A percentile compares a stretch with the other conserved stretches of the same genome.
Evolutionary conservation across 2,113 vertebrate species (phyloP).

Genomic region (Reinhardtius hippoglossoides): DNA sequence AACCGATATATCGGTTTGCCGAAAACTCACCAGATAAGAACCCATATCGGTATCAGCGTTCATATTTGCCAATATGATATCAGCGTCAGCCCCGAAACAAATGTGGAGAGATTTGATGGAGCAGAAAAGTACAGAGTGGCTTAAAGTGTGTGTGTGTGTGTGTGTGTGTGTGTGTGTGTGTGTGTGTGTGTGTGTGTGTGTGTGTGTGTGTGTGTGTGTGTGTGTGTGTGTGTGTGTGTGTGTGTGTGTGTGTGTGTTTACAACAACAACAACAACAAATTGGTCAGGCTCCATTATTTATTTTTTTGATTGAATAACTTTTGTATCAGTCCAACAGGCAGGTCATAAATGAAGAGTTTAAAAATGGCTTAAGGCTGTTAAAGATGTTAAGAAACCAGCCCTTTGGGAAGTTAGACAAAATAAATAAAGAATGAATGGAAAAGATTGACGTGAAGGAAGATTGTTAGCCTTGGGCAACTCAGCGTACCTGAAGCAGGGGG

Average conservation of each 20-base stretch:
- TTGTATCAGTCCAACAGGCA: too few relatives aligned
- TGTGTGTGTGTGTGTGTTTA: not conserved
- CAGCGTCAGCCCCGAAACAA: too few relatives aligned
- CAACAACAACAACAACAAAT: too few relatives aligned
- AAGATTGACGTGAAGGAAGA: not conserved
- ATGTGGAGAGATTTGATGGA: conserved; percentile 43
- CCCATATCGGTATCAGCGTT: too few relatives aligned
- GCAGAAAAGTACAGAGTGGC: conserved; percentile 45
- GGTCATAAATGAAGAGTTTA: not conserved
- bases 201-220: not conserved
- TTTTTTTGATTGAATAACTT: too few relatives aligned
- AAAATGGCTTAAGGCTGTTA: not conserved
- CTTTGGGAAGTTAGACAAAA: not conserved
- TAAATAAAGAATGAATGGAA: not conserved
- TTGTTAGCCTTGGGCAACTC: not conserved
- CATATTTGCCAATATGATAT: too few relatives aligned
- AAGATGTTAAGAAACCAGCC: too few relatives aligned
- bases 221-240: not conserved
- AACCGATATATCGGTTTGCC: too few relatives aligned
- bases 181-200: not conserved
- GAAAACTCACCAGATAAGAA: too few relatives aligned
- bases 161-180: not conserved
- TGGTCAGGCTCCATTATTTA: too few relatives aligned
- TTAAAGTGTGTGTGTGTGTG: conserved; percentile 10
- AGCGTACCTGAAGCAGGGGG: not conserved